Evolutionary conservation across 1,140 invertebrate species (phyloP).

Genomic region (Penaeus indicus): DNA sequence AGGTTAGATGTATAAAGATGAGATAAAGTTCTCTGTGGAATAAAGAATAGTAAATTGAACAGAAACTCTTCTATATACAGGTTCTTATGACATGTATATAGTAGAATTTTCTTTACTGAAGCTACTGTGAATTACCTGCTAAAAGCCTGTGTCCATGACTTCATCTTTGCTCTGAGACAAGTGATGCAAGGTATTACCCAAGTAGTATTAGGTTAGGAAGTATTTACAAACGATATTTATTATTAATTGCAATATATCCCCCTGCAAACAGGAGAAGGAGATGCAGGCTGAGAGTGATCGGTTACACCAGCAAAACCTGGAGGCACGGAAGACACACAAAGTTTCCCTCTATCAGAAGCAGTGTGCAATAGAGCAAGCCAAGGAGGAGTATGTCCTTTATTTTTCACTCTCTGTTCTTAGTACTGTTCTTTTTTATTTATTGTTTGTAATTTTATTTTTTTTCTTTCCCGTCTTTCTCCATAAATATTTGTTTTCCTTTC

Average conservation of each 20-base stretch:
- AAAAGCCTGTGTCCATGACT: background rate
- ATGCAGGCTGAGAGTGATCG: background rate
- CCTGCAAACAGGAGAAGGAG: background rate
- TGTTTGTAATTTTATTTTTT: background rate
- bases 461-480: background rate
- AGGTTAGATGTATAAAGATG: no score
- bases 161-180: background rate
- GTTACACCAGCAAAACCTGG: background rate
- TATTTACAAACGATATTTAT: background rate
- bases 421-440: background rate
- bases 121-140: background rate
- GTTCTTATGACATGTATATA: background rate
- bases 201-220: no score
- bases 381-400: background rate
- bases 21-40: no score
- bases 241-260: background rate
- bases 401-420: background rate
- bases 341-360: background rate
- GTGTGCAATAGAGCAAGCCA: background rate
- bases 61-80: no score
- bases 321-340: background rate
- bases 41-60: no score
- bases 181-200: no score
- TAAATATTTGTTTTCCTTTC: background rate
- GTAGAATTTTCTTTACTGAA: background rate